A percentile compares a stretch with the other conserved stretches of the same genome.
phyloP scores from a whole-genome alignment of 2,113 vertebrate species.

The Xenopus laevis region DNA sequence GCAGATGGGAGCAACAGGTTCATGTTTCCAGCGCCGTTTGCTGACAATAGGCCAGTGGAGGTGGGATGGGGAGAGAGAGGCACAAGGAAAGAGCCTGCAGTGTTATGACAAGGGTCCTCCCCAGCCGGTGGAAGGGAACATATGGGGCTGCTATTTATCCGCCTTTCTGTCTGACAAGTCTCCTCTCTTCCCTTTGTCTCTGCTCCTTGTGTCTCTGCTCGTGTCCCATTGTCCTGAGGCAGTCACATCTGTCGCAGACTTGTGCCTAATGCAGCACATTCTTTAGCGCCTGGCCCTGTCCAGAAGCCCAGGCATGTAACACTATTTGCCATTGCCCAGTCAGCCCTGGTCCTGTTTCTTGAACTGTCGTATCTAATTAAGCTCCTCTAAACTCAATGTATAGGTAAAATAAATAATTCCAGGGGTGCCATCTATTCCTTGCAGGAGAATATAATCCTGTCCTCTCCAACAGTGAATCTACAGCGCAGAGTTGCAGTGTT shows the following conservation, averaged over 20 bases:
- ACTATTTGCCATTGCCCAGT: constrained; percentile 1
- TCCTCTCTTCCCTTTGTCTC: constrained; percentile 38
- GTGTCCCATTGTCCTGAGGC: constrained; percentile 42
- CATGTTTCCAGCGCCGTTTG: constrained; percentile 26
- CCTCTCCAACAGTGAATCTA: too few relatives aligned
- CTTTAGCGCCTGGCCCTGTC: constrained; percentile 22
- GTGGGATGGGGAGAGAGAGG: constrained; percentile 9
- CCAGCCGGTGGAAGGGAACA: constrained; percentile 34
- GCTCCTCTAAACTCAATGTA: too few relatives aligned
- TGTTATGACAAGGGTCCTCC: constrained; percentile 31
- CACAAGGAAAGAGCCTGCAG: constrained; percentile 28
- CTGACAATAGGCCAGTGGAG: constrained; percentile 16
- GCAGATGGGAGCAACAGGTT: constrained; percentile 40
- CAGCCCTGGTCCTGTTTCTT: not conserved
- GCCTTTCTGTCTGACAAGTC: constrained; percentile 41
- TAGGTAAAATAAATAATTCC: too few relatives aligned
- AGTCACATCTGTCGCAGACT: constrained; percentile 36
- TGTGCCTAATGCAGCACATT: constrained; percentile 26
- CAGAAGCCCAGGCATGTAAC: constrained; percentile 22
- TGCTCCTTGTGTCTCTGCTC: constrained; percentile 28
- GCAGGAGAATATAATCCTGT: too few relatives aligned
- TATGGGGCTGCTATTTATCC: constrained; percentile 39
- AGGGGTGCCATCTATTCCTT: too few relatives aligned
- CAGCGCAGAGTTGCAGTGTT: too few relatives aligned
- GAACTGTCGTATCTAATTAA: too few relatives aligned